Conservation (phyloP, 2,797 vertebrate species). For the Gymnocypris eckloni region DNA sequence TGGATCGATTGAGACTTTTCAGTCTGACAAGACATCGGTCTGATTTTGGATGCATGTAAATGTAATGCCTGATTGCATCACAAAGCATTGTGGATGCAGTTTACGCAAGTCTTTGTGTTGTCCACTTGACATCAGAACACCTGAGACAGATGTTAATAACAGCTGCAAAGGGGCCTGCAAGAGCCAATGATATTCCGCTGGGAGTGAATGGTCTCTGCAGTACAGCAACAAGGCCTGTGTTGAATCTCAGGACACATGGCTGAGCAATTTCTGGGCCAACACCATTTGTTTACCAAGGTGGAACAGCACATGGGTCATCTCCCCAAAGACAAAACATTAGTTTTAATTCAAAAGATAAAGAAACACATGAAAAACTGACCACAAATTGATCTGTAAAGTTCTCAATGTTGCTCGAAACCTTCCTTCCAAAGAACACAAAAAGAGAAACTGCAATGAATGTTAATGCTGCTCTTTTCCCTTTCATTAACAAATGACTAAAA, state of each 20-base stretch:
- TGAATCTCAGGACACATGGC: conserved; percentile 32
- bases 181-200: not conserved
- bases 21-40: not conserved
- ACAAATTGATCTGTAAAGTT: not conserved
- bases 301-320: conserved; percentile 48
- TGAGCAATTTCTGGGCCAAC: conserved; percentile 24
- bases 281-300: conserved; percentile 31
- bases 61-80: not conserved
- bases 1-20: not conserved
- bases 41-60: not conserved
- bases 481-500: not conserved
- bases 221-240: conserved; percentile 21
- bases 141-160: not conserved
- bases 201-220: not conserved
- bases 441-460: not conserved
- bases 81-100: not conserved
- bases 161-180: not conserved
- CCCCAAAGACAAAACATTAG: conserved; percentile 27
- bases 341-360: conserved; percentile 39
- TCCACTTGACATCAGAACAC: not conserved
- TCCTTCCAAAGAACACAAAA: not conserved
- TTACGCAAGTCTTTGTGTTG: not conserved
- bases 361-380: not conserved
- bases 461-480: not conserved
- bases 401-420: not conserved